Evolutionary conservation across 2,888 invertebrate genomes (phyloP), one percentile per base, ranked within the genome.

Genomic region (Fragum fragum): DNA sequence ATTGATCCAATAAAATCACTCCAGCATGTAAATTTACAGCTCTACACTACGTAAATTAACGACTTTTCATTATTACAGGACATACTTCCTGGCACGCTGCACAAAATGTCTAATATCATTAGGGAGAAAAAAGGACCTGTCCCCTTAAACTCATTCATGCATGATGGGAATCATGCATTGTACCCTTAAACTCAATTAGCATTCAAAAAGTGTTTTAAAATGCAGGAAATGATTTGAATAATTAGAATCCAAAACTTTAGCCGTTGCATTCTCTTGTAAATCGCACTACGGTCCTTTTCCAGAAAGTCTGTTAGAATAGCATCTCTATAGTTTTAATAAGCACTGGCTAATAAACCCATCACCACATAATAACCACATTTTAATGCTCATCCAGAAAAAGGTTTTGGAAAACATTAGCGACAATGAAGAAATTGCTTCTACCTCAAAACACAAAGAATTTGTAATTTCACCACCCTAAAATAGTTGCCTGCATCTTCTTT

Each of bases 91-190:
- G 47, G 14, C 47, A 47, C 7, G 47, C 7, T 47, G 47, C 47
- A 47, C n/a, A 47, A 47, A 47, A 47, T 47, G 47, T 47, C 47
- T 47, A 47, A 47, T 47, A 47, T 47, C 47, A 47, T 47, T 47
- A 47, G 47, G 47, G 47, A 47, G 18, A 47, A 47, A 47, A 47
- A 47, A 14, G 47, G 47, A 47, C 47, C 47, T 47, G 47, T 5
- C 18, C 47, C 47, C n/a, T 47, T 5, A n/a, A 47, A 47, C 7
- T 47, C 47, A 47, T 5, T 47, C 18, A 47, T 18, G 47, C 47
- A 47, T 47, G 14, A 18, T 47, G 18, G 2, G 47, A 9, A 47
- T 5, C 47, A 47, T 18, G 47, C 14, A 47, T 47, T 47, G 14
- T 47, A 47, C 47, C 47, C 47, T 47, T 5, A 3, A 47, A n/a